Evolutionary conservation across 2,797 vertebrate species (phyloP).

Genomic region (Merluccius polli): DNA sequence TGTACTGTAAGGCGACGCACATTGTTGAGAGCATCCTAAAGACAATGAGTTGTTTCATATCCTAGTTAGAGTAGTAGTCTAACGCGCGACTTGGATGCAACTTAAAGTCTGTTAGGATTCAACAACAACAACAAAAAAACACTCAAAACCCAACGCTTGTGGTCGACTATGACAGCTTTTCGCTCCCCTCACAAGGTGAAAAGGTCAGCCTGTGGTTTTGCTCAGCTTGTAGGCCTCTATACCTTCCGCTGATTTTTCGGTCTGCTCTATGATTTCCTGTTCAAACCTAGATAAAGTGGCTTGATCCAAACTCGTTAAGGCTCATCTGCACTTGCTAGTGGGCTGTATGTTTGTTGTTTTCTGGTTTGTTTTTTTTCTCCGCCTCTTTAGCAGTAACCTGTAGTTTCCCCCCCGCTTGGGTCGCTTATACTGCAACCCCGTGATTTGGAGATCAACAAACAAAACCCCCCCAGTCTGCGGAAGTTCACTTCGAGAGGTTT

Average conservation of each 20-base stretch:
- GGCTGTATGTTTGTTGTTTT: not conserved
- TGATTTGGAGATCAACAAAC: not conserved
- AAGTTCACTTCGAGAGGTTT: not conserved
- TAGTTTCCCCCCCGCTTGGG: not conserved
- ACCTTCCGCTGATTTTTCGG: conserved; percentile 57
- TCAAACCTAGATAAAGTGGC: conserved; percentile 20
- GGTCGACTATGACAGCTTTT: not conserved
- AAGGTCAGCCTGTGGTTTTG: conserved; percentile 73
- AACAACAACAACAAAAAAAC: not conserved
- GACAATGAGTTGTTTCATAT: no score
- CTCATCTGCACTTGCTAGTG: not conserved
- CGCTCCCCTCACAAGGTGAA: conserved; percentile 57
- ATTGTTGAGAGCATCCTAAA: no score
- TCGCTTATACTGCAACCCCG: not conserved
- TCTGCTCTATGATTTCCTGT: conserved; percentile 66
- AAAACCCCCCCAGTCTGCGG: no score
- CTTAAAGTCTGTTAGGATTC: not conserved
- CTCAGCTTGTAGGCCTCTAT: conserved; percentile 53
- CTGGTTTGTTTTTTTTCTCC: not conserved
- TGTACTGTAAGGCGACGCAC: no score
- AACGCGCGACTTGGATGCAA: no score
- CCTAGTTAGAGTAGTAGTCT: no score
- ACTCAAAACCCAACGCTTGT: not conserved
- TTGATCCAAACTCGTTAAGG: not conserved
- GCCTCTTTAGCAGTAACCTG: not conserved